Percentiles rank a stretch among this genome's conserved stretches.
Evolutionary conservation across 1,140 invertebrate species (phyloP).

Genomic region (Octopus sinensis): DNA sequence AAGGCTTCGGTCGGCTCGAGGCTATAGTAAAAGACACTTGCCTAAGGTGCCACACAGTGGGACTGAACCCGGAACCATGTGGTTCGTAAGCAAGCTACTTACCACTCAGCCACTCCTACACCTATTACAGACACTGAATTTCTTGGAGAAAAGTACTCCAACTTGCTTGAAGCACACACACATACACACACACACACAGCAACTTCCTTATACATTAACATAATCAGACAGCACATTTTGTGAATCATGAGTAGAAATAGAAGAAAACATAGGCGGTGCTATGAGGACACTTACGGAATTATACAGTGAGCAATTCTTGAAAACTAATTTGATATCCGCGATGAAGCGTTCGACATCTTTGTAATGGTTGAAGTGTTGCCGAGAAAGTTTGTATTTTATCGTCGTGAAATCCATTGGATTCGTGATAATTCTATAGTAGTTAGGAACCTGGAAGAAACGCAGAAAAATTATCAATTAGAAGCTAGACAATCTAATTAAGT

Average conservation of each 20-base stretch:
- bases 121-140: no score
- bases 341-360: constrained; percentile 73
- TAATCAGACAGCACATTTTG: neutral
- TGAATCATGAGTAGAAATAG: neutral
- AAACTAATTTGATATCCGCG: constrained; percentile 78
- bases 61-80: no score
- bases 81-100: no score
- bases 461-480: neutral
- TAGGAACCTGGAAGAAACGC: constrained; percentile 64
- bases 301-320: constrained; percentile 80
- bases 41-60: no score
- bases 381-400: constrained; percentile 75
- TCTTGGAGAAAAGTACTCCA: no score
- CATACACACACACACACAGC: no score
- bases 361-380: constrained; percentile 71
- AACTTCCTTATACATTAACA: neutral
- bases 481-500: no score
- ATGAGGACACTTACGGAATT: constrained; percentile 70
- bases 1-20: no score
- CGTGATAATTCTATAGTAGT: constrained; percentile 74
- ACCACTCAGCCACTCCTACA: no score
- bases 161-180: no score
- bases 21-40: no score
- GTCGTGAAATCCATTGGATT: constrained; percentile 81
- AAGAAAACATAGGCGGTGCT: neutral